Evolutionary conservation across 2,113 vertebrate genomes (phyloP).

Genomic region (Bostrychus sinensis): DNA sequence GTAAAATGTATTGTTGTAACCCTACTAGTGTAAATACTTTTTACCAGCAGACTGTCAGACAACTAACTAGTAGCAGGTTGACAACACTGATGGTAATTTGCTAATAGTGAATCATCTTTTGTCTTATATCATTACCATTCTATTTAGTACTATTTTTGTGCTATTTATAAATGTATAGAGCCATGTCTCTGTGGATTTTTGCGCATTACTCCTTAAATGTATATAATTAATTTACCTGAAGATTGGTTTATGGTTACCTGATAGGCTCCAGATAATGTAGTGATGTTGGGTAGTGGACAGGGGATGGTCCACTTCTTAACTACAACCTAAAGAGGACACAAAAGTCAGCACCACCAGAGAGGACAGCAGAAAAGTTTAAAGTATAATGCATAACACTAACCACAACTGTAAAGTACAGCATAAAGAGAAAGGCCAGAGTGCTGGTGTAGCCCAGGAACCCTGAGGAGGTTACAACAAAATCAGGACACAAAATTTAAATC

Average conservation of each 20-base stretch:
- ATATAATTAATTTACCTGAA: background rate
- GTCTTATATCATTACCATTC: too few species aligned
- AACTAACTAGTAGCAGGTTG: too few species aligned
- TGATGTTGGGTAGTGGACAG: constrained; percentile 87
- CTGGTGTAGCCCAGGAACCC: constrained; percentile 98
- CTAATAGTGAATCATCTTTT: too few species aligned
- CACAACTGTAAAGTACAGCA: constrained; percentile 91
- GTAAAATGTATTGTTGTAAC: too few species aligned
- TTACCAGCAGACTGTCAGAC: too few species aligned
- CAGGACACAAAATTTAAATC: constrained; percentile 4
- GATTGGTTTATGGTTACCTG: constrained; percentile 46
- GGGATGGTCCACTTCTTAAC: constrained; percentile 93
- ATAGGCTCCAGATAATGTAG: constrained; percentile 66
- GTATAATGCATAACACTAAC: constrained; percentile 77
- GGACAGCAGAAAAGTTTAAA: background rate
- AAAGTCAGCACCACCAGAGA: background rate
- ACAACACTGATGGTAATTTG: too few species aligned
- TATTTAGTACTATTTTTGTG: too few species aligned
- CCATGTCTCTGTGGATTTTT: too few species aligned
- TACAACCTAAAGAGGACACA: constrained; percentile 80
- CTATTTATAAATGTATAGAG: too few species aligned
- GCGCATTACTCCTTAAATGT: background rate
- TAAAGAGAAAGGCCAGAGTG: constrained; percentile 93
- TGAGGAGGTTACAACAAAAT: constrained; percentile 76
- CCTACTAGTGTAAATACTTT: too few species aligned